These are phyloP conservation scores for Apodemus sylvaticus DNA, from an alignment of 2,113 vertebrate species.

Conservation along the genomic window DNA sequence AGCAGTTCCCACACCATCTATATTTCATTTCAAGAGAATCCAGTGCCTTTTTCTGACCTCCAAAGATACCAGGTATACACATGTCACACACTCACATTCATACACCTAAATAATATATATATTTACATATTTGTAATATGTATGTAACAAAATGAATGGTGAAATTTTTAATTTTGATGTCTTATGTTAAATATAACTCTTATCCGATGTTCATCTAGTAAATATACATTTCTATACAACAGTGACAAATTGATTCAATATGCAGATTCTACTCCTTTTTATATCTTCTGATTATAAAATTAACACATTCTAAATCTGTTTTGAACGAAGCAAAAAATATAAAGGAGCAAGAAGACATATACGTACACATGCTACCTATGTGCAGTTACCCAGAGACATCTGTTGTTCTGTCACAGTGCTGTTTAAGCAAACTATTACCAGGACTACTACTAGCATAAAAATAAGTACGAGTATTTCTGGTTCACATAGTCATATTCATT, in stretches of 20 bases:
- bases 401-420: slow-evolving; percentile 55
- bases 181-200: not conserved
- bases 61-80: not conserved
- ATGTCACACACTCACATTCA: not conserved
- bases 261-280: slow-evolving; percentile 47
- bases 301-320: slow-evolving; percentile 59
- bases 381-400: slow-evolving; percentile 44
- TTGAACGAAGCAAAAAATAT: slow-evolving; percentile 28
- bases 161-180: not conserved
- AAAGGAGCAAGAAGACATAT: slow-evolving; percentile 22
- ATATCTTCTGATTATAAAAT: slow-evolving; percentile 55
- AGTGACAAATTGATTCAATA: slow-evolving; percentile 34
- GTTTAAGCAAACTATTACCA: slow-evolving; percentile 51
- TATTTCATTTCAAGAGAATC: not conserved
- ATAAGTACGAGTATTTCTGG: slow-evolving; percentile 27
- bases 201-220: slow-evolving; percentile 4
- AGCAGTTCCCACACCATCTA: not conserved
- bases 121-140: not conserved
- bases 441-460: slow-evolving; percentile 39
- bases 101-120: not conserved
- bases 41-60: not conserved
- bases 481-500: not conserved
- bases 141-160: not conserved
- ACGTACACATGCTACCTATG: slow-evolving; percentile 12
- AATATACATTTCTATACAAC: slow-evolving; percentile 27